phyloP scores from a whole-genome alignment of 2,888 invertebrate genomes.

The Nemurella pictetii region DNA sequence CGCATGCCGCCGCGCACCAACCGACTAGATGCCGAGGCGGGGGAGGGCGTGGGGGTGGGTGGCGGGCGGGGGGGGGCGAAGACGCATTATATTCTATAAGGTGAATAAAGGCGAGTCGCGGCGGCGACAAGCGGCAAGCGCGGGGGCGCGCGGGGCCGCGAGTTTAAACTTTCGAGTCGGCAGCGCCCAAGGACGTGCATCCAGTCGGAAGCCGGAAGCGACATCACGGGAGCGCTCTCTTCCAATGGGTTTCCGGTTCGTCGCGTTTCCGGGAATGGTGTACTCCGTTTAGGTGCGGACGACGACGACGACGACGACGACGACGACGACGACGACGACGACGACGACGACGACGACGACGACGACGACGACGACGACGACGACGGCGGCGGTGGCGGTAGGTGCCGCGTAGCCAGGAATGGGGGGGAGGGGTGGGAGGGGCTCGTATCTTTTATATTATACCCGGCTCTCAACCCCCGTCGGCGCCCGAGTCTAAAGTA shows the following conservation, averaged over 20 bases:
- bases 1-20: background rate
- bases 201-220: constrained; percentile 30
- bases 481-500: background rate
- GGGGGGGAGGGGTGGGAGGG: background rate
- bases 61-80: constrained; percentile 33
- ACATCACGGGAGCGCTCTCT: constrained; percentile 30
- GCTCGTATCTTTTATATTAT: constrained; percentile 16
- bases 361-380: background rate
- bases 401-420: background rate
- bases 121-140: no score
- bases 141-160: background rate
- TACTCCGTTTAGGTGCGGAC: background rate
- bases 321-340: background rate
- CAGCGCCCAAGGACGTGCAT: constrained; percentile 23
- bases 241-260: constrained; percentile 32
- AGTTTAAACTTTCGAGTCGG: constrained; percentile 23
- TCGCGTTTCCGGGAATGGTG: constrained; percentile 26
- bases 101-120: constrained; percentile 22
- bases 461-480: no score
- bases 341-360: background rate
- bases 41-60: constrained; percentile 27
- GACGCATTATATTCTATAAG: constrained; percentile 24
- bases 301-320: background rate
- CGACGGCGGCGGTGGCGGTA: background rate
- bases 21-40: background rate